Evolutionary conservation across 1,140 invertebrate genomes (phyloP).

Genomic region (Tetragnatha versicolor): DNA sequence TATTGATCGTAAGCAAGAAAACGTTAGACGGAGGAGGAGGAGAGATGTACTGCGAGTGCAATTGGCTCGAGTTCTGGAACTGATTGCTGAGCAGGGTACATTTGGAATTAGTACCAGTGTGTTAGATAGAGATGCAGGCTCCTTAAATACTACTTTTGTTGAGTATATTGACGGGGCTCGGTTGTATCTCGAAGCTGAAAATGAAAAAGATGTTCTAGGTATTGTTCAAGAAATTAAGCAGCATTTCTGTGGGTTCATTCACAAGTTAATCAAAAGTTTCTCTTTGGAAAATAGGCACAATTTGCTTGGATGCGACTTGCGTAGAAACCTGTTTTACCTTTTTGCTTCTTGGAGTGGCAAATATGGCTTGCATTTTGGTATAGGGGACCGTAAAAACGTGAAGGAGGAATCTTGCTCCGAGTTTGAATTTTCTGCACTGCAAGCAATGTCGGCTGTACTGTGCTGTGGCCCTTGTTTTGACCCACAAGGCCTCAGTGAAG

Average conservation of each 20-base stretch:
- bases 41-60: conserved; percentile 92
- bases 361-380: conserved; percentile 72
- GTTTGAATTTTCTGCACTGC: conserved; percentile 73
- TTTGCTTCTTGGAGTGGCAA: conserved; percentile 93
- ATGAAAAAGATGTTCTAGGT: conserved; percentile 78
- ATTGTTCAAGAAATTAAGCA: conserved; percentile 82
- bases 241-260: conserved; percentile 93
- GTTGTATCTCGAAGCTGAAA: conserved; percentile 87
- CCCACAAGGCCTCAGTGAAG: conserved; percentile 83
- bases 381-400: conserved; percentile 61
- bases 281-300: conserved; percentile 85
- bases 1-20: conserved; percentile 97
- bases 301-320: conserved; percentile 84
- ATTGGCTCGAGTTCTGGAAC: conserved; percentile 86
- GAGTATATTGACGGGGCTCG: conserved; percentile 96
- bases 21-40: conserved; percentile 84
- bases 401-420: conserved; percentile 59
- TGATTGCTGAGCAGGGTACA: conserved; percentile 90
- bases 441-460: conserved; percentile 90
- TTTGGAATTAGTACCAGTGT: conserved; percentile 86
- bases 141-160: conserved; percentile 84
- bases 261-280: conserved; percentile 92
- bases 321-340: conserved; percentile 85
- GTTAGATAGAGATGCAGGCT: conserved; percentile 81
- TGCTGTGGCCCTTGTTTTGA: conserved; percentile 96